These are phyloP conservation scores for Cephus runcator DNA, from an alignment of 2,888 invertebrate genomes.

Conservation along the genomic window DNA sequence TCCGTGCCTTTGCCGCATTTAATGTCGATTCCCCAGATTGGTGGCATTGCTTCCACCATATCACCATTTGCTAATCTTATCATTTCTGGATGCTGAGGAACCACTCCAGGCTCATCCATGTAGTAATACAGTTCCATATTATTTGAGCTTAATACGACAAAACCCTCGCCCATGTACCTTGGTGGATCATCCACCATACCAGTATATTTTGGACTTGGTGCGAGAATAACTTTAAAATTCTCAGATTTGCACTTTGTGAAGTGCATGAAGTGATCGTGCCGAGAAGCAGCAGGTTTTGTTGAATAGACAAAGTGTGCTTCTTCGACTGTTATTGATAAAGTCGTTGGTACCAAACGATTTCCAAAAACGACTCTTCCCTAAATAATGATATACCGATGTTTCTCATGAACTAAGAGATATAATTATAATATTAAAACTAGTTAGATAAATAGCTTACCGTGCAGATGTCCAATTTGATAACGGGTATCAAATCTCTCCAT, in stretches of 20 bases:
- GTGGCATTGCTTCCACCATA: constrained; percentile 91
- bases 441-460: constrained; percentile 69
- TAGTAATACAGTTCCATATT: constrained; percentile 95
- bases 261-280: constrained; percentile 95
- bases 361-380: constrained; percentile 94
- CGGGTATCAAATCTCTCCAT: constrained; percentile 96
- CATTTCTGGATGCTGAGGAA: constrained; percentile 91
- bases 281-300: constrained; percentile 93
- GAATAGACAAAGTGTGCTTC: constrained; percentile 95
- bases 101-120: constrained; percentile 95
- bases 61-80: constrained; percentile 92
- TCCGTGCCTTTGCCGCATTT: constrained; percentile 95
- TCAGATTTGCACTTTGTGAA: constrained; percentile 94
- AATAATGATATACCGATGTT: constrained; percentile 34
- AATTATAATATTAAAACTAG: not conserved
- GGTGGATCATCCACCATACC: constrained; percentile 96
- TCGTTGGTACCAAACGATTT: constrained; percentile 93
- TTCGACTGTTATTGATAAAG: constrained; percentile 90
- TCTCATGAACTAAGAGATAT: not conserved
- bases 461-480: constrained; percentile 93
- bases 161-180: constrained; percentile 97
- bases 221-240: constrained; percentile 93
- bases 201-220: constrained; percentile 95
- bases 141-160: constrained; percentile 95
- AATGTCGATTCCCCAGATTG: constrained; percentile 95